Conservation (phyloP, 2,797 vertebrate species). For the Sebastes itinus region DNA sequence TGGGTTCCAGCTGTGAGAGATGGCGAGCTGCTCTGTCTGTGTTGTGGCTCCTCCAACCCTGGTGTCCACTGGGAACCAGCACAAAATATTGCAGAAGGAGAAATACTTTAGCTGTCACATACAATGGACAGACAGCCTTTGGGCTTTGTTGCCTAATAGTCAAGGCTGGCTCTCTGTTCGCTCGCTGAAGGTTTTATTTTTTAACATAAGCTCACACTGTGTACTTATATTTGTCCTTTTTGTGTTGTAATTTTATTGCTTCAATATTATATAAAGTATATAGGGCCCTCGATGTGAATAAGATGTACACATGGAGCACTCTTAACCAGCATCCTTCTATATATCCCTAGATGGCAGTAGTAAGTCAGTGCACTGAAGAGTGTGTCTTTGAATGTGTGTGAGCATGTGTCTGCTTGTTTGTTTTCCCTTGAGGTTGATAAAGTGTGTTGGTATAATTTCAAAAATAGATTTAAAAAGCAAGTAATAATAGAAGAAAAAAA, state of each 20-base stretch:
- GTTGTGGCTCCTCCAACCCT: slow-evolving; percentile 52
- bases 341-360: slow-evolving; percentile 88
- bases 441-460: slow-evolving; percentile 55
- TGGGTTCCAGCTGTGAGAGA: slow-evolving; percentile 64
- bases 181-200: neutral
- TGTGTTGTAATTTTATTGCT: neutral
- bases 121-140: slow-evolving; percentile 1
- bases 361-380: slow-evolving; percentile 67
- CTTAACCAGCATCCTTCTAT: slow-evolving; percentile 26
- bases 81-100: slow-evolving; percentile 47
- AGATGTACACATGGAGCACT: slow-evolving; percentile 25
- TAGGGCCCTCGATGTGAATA: neutral
- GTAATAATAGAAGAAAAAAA: slow-evolving; percentile 29
- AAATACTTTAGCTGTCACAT: slow-evolving; percentile 36
- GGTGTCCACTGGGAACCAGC: slow-evolving; percentile 42
- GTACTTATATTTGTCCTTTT: neutral
- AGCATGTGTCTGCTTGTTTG: slow-evolving; percentile 49
- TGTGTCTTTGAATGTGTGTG: slow-evolving; percentile 34
- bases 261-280: neutral
- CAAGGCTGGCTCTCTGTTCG: neutral
- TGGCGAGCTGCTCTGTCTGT: slow-evolving; percentile 55
- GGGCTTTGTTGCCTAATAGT: neutral
- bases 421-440: slow-evolving; percentile 62
- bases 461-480: slow-evolving; percentile 42
- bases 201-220: neutral